A percentile compares a stretch with the other conserved stretches of the same genome.
Conservation (phyloP, 2,888 invertebrate genomes). For the Bembecia ichneumoniformis region DNA sequence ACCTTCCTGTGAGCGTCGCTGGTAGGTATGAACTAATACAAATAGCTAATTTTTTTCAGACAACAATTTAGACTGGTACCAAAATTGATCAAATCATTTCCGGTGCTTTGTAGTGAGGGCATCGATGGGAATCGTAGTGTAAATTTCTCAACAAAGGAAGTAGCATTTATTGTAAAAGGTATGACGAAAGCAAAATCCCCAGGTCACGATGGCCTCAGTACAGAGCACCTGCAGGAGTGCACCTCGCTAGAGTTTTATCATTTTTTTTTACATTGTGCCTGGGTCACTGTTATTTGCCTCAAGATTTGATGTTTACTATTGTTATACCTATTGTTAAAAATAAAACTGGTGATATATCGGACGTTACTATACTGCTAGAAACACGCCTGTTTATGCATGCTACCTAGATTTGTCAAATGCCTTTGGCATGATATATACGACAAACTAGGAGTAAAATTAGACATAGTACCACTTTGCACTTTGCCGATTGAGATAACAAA, state of each 20-base stretch:
- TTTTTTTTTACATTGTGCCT: background rate
- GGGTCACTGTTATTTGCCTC: background rate
- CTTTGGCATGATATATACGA: too few relatives aligned
- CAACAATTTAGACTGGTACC: background rate
- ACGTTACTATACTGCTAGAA: too few relatives aligned
- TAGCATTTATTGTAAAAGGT: background rate
- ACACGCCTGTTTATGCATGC: too few relatives aligned
- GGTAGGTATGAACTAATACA: background rate
- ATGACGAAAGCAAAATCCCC: background rate
- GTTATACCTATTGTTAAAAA: background rate
- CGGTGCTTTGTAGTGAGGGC: background rate
- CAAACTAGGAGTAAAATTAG: too few relatives aligned
- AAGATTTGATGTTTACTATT: background rate
- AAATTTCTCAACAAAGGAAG: background rate
- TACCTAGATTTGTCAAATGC: too few relatives aligned
- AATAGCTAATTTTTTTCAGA: background rate
- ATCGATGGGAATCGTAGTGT: background rate
- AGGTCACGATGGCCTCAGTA: background rate
- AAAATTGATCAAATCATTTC: background rate
- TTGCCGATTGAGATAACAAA: too few relatives aligned
- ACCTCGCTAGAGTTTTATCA: background rate
- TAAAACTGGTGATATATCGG: constrained; percentile 5
- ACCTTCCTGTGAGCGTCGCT: background rate
- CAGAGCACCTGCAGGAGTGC: background rate
- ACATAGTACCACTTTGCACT: too few relatives aligned